Evolutionary conservation across 1,140 invertebrate genomes (phyloP).

Genomic region (Cherax destructor): DNA sequence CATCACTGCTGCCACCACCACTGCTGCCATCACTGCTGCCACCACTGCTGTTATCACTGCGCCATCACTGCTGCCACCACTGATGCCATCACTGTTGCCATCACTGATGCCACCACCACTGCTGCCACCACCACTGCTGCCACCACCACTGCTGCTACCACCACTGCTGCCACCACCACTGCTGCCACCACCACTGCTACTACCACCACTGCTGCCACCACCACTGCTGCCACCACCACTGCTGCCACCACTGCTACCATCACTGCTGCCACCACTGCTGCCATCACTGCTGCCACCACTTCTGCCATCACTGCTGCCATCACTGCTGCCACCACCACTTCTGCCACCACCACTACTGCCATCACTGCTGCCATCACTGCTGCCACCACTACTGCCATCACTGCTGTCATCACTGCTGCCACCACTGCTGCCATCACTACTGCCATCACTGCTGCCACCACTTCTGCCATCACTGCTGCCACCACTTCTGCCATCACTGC

Average conservation of each 20-base stretch:
- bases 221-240: background rate
- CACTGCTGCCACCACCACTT: background rate
- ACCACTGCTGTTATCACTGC: background rate
- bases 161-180: background rate
- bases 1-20: background rate
- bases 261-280: background rate
- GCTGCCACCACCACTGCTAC: too few relatives aligned
- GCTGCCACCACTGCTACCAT: background rate
- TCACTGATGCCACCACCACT: background rate
- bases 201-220: background rate
- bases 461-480: too few relatives aligned
- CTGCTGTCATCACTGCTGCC: background rate
- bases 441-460: too few relatives aligned
- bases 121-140: background rate
- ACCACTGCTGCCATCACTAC: background rate
- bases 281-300: background rate
- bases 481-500: background rate
- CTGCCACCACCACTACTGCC: too few relatives aligned
- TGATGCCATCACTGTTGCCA: background rate
- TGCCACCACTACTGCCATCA: background rate
- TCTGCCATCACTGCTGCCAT: background rate
- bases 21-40: background rate
- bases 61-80: background rate
- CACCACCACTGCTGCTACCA: background rate
- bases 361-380: background rate